Percentiles rank a stretch among this genome's conserved stretches.
Conservation (phyloP, 2,888 invertebrate species). For the Oscheius onirici region DNA sequence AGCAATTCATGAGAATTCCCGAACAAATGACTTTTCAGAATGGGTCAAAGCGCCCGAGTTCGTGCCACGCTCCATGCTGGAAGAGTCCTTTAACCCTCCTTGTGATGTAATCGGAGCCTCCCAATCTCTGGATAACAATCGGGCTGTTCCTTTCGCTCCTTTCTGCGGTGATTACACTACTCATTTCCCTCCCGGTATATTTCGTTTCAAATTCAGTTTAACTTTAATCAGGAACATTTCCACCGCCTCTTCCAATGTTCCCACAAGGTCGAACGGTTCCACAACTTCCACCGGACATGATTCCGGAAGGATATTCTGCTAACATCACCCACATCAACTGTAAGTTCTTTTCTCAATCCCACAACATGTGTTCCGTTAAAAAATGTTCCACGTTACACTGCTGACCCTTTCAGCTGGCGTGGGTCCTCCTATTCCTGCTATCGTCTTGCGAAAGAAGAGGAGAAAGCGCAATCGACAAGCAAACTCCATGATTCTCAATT, state of each 20-base stretch:
- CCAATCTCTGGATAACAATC: background rate
- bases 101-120: constrained; percentile 27
- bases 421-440: constrained; percentile 65
- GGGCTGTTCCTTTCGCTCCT: constrained; percentile 20
- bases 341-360: constrained; percentile 37
- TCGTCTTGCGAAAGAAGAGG: constrained; percentile 62
- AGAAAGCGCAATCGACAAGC: constrained; percentile 56
- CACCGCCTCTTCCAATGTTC: constrained; percentile 17
- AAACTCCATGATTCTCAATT: constrained; percentile 44
- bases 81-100: constrained; percentile 31
- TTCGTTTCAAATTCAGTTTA: too few relatives aligned
- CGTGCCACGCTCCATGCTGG: constrained; percentile 43
- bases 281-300: constrained; percentile 33
- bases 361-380: background rate
- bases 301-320: constrained; percentile 63
- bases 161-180: constrained; percentile 20
- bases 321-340: constrained; percentile 62
- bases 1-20: background rate
- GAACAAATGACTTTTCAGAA: constrained; percentile 40
- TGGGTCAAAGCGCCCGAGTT: constrained; percentile 63
- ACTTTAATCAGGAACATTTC: constrained; percentile 3
- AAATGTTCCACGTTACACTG: background rate
- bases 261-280: background rate
- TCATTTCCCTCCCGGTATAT: background rate
- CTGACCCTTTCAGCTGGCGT: constrained; percentile 52